A percentile compares a stretch with the other conserved stretches of the same genome.
Evolutionary conservation across 2,113 vertebrate species (phyloP).

Genomic region (Chaetops frenatus): DNA sequence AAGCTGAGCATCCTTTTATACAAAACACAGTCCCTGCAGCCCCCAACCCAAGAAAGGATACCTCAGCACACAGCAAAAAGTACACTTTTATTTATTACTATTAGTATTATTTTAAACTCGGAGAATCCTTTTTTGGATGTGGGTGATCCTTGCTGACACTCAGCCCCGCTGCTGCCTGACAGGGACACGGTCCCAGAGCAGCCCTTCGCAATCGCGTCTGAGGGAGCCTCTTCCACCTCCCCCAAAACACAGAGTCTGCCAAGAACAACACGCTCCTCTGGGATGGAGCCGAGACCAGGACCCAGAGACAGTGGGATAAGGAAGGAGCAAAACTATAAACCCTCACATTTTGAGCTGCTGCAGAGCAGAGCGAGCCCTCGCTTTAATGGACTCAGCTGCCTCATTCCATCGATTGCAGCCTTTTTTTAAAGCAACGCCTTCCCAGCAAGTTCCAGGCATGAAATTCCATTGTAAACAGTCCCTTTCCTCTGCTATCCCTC

Average conservation of each 20-base stretch:
- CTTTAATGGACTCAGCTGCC: not conserved
- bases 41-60: not conserved
- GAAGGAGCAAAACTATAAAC: not conserved
- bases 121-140: fast-evolving
- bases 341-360: fast-evolving
- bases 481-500: not conserved
- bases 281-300: not conserved
- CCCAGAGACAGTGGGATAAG: fast-evolving
- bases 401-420: not conserved
- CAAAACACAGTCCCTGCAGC: not conserved
- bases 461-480: not conserved
- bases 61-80: not conserved
- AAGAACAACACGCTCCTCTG: not conserved
- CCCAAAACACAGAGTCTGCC: not conserved
- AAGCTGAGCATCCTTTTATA: not conserved
- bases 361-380: not conserved
- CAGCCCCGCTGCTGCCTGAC: not conserved
- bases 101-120: not conserved
- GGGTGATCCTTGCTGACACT: not conserved
- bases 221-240: not conserved
- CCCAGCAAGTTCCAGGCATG: not conserved
- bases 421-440: not conserved
- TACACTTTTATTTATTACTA: not conserved
- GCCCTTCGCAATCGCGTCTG: fast-evolving
- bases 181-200: not conserved